phyloP scores from a whole-genome alignment of 92 coral and sea anemone species.

The Desmophyllum pertusum region DNA sequence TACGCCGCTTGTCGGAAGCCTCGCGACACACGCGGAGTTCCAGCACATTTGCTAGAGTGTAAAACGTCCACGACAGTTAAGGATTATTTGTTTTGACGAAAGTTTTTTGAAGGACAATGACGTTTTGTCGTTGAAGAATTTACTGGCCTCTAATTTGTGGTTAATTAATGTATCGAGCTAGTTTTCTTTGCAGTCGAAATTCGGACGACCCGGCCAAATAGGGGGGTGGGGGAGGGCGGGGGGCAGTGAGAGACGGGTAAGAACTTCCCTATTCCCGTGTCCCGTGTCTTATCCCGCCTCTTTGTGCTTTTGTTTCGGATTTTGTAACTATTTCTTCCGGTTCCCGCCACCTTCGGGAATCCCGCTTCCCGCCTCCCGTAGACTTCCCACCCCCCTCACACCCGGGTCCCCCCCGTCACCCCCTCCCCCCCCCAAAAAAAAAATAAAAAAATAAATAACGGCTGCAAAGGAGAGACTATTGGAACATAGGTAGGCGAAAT shows the following conservation, averaged over 20 bases:
- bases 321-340: no score
- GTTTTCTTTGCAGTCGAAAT: neutral
- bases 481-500: conserved; percentile 4
- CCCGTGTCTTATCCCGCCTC: no score
- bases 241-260: no score
- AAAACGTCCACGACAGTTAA: neutral
- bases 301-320: no score
- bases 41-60: neutral
- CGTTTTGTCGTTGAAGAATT: conserved; percentile 8
- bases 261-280: no score
- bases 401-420: no score
- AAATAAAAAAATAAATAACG: no score
- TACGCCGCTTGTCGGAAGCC: neutral
- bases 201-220: neutral
- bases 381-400: no score
- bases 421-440: no score
- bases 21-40: neutral
- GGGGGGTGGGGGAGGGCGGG: no score
- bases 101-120: conserved; percentile 5
- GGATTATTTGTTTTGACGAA: conserved; percentile 2
- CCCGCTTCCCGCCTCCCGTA: no score
- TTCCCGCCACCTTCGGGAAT: no score
- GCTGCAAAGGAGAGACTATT: neutral
- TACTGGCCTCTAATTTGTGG: conserved; percentile 24
- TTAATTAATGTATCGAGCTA: neutral